Conservation (phyloP, 2,888 invertebrate species). For the Gari tellinella region DNA sequence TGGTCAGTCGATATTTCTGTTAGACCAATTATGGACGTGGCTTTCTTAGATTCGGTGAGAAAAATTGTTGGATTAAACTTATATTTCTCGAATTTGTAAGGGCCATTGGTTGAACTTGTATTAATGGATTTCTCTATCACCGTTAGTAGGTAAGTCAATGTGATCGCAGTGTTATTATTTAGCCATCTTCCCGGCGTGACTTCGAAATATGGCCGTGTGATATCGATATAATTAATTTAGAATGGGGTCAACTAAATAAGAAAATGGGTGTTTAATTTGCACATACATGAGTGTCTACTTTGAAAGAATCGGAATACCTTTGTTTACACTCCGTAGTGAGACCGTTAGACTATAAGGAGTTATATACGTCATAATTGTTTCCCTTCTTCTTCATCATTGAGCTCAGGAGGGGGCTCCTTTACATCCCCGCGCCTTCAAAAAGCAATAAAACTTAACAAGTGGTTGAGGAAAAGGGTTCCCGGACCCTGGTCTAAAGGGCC, state of each 20-base stretch:
- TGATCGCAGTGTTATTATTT: no score
- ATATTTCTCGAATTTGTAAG: no score
- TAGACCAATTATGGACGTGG: no score
- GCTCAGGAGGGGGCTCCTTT: constrained; percentile 1
- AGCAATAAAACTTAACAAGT: constrained; percentile 15
- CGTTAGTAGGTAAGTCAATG: no score
- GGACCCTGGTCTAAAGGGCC: no score
- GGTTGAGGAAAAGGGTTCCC: constrained; percentile 6
- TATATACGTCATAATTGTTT: constrained; percentile 15
- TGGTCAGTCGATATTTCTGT: no score
- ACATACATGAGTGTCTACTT: constrained; percentile 31
- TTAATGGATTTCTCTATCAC: no score
- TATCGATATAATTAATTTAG: constrained; percentile 27
- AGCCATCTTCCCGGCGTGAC: no score
- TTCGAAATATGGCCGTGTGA: not conserved
- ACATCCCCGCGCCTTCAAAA: constrained; percentile 11
- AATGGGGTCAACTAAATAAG: constrained; percentile 12
- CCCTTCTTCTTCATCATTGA: constrained; percentile 16
- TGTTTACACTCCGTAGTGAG: constrained; percentile 9
- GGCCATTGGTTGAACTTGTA: no score
- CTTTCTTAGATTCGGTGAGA: no score
- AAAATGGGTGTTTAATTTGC: constrained; percentile 23
- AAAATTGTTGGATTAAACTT: no score
- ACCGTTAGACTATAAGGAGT: constrained; percentile 2
- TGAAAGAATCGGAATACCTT: constrained; percentile 15